Conservation (phyloP, 2,113 vertebrate species). For the Hypanus sabinus region DNA sequence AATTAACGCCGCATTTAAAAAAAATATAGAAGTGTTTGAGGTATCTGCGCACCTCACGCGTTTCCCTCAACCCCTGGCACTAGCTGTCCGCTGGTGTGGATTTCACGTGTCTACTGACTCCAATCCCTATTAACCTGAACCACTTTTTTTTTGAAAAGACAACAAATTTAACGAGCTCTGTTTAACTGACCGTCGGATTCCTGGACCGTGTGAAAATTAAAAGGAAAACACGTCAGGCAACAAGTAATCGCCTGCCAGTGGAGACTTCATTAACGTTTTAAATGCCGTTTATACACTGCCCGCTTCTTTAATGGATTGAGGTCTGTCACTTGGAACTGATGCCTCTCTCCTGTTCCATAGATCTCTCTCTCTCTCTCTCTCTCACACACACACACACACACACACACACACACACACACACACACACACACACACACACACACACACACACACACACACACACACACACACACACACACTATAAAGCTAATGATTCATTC, state of each 20-base stretch:
- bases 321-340: constrained; percentile 13
- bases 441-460: no score
- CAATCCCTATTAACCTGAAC: background rate
- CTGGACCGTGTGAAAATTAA: constrained; percentile 41
- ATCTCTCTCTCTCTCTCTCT: no score
- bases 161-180: constrained; percentile 26
- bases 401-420: no score
- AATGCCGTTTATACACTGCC: constrained; percentile 39
- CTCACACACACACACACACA: no score
- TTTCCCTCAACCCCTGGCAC: background rate
- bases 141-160: background rate
- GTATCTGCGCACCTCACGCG: background rate
- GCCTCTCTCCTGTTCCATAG: background rate
- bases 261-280: constrained; percentile 43
- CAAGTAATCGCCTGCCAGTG: constrained; percentile 27
- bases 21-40: background rate
- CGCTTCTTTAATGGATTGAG: constrained; percentile 39
- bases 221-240: constrained; percentile 39
- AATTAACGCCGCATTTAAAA: background rate
- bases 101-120: background rate
- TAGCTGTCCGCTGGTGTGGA: background rate
- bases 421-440: no score
- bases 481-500: background rate
- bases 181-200: constrained; percentile 11
- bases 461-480: no score